These are phyloP conservation scores for Ochlodes sylvanus DNA, from an alignment of 2,888 invertebrate species.

Conservation along the genomic window DNA sequence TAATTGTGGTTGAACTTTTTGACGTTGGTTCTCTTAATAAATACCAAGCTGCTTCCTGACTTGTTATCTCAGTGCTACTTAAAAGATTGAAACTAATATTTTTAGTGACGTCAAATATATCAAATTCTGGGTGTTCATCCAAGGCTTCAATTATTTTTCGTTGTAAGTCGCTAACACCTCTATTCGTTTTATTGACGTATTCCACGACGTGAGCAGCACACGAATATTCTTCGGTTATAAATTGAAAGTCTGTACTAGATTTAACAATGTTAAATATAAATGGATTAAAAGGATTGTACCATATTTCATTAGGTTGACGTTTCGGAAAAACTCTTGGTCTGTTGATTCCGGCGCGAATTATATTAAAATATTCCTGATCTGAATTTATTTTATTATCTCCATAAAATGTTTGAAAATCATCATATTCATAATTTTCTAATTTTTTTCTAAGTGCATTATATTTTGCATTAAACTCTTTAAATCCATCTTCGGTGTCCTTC, in stretches of 20 bases:
- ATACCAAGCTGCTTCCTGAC: constrained; percentile 59
- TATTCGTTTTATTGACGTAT: constrained; percentile 60
- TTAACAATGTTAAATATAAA: constrained; percentile 51
- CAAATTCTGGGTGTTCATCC: constrained; percentile 50
- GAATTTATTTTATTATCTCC: constrained; percentile 48
- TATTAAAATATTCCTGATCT: constrained; percentile 48
- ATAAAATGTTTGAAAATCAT: constrained; percentile 46
- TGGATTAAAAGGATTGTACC: constrained; percentile 59
- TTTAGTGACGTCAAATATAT: constrained; percentile 45
- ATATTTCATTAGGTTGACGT: constrained; percentile 52
- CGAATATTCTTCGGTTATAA: constrained; percentile 62
- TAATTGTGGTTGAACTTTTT: constrained; percentile 41
- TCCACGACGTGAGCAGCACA: constrained; percentile 64
- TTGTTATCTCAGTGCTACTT: constrained; percentile 43
- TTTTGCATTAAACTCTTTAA: constrained; percentile 34
- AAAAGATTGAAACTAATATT: constrained; percentile 45
- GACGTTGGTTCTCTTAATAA: constrained; percentile 46
- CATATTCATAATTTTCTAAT: constrained; percentile 48
- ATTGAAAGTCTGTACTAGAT: constrained; percentile 58
- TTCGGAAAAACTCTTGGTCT: constrained; percentile 52
- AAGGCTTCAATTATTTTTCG: constrained; percentile 52
- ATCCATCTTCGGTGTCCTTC: constrained; percentile 42
- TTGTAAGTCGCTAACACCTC: constrained; percentile 59
- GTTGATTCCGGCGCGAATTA: constrained; percentile 47
- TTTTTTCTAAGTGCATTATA: constrained; percentile 44